Conservation (phyloP, 2,113 vertebrate species). For the Saguinus midas region DNA sequence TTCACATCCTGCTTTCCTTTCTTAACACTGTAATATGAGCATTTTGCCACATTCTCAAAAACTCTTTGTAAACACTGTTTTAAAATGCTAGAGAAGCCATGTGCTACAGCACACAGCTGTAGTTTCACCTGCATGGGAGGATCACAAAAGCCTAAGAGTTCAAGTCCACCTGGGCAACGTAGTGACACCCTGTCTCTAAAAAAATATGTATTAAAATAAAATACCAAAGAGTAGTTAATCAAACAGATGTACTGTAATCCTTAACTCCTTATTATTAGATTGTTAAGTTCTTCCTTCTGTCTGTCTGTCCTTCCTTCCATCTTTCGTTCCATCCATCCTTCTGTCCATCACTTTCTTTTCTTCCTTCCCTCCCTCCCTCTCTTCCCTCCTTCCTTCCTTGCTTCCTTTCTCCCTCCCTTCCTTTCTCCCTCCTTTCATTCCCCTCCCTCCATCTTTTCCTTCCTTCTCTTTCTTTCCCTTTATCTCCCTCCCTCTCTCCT, state of each 20-base stretch:
- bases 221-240: neutral
- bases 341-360: neutral
- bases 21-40: neutral
- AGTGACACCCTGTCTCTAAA: neutral
- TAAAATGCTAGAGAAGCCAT: neutral
- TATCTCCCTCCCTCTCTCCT: too few species aligned
- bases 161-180: neutral
- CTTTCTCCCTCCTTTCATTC: too few species aligned
- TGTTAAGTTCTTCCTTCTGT: neutral
- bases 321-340: neutral
- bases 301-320: neutral
- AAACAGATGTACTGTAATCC: neutral
- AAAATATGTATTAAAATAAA: neutral
- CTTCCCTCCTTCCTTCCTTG: too few species aligned
- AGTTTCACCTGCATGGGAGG: neutral
- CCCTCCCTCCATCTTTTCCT: too few species aligned
- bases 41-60: conserved; percentile 21
- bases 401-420: too few species aligned
- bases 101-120: too few species aligned
- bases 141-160: neutral
- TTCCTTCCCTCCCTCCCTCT: too few species aligned
- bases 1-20: neutral
- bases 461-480: too few species aligned
- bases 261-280: neutral
- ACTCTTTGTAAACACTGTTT: neutral